Conservation (phyloP, 2,888 invertebrate species). For the Nomada fabriciana region DNA sequence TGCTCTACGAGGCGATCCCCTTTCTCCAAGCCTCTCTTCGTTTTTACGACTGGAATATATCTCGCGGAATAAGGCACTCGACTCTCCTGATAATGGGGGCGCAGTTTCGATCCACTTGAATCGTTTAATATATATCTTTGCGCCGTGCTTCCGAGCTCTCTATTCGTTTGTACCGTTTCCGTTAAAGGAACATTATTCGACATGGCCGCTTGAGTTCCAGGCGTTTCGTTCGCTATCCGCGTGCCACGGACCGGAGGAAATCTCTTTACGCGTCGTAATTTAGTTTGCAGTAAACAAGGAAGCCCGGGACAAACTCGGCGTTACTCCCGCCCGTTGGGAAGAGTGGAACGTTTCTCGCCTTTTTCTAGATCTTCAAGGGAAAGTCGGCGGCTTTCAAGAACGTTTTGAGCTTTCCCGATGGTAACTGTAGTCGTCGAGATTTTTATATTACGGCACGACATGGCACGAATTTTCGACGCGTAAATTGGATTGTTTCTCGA, state of each 20-base stretch:
- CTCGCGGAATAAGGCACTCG: constrained; percentile 11
- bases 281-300: constrained; percentile 15
- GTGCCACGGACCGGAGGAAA: not conserved
- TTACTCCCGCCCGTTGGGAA: not conserved
- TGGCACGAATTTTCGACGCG: too few species aligned
- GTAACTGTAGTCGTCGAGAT: not conserved
- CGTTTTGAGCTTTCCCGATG: too few species aligned
- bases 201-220: constrained; percentile 19
- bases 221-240: not conserved
- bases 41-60: not conserved
- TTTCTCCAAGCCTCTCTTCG: not conserved
- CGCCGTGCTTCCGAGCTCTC: not conserved
- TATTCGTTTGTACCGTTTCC: constrained; percentile 7
- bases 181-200: constrained; percentile 8
- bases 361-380: not conserved
- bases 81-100: constrained; percentile 22
- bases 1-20: not conserved
- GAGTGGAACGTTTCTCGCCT: not conserved
- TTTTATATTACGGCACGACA: too few species aligned
- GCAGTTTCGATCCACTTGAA: constrained; percentile 1
- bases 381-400: not conserved
- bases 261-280: constrained; percentile 35
- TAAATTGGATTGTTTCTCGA: too few species aligned
- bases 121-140: constrained; percentile 37
- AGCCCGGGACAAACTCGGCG: not conserved